phyloP scores from a whole-genome alignment of 2,888 invertebrate species.

The Apamea crenata region DNA sequence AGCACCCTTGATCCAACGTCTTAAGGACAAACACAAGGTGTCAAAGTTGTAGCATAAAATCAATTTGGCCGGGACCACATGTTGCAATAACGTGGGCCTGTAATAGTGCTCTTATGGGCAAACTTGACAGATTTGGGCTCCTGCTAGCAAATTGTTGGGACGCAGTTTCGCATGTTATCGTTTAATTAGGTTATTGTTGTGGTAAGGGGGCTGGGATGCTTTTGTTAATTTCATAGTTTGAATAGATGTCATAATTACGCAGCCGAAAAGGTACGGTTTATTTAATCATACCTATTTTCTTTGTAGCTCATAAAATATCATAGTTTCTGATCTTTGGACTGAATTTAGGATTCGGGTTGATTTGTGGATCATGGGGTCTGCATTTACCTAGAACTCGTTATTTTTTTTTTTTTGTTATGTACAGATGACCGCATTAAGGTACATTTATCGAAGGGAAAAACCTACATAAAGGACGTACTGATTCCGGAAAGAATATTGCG shows the following conservation, averaged over 20 bases:
- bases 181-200: conserved; percentile 51
- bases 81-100: conserved; percentile 51
- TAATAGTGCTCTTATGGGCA: conserved; percentile 59
- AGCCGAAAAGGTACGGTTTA: not conserved
- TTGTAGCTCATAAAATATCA: no score
- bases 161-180: conserved; percentile 50
- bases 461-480: no score
- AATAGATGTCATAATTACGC: conserved; percentile 10
- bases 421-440: not conserved
- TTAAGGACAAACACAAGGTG: conserved; percentile 45
- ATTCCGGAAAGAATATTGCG: not conserved
- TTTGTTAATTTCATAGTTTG: conserved; percentile 12
- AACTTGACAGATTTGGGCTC: conserved; percentile 59
- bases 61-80: conserved; percentile 64
- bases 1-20: conserved; percentile 31
- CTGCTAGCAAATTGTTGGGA: conserved; percentile 42
- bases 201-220: not conserved
- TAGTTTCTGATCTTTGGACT: not conserved
- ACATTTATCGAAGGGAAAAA: not conserved
- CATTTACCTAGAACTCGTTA: not conserved
- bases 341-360: not conserved
- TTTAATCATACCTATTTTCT: not conserved
- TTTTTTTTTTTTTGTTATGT: no score
- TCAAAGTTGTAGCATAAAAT: conserved; percentile 63
- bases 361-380: not conserved